These are phyloP conservation scores for Pachypanchax playfairii DNA, from an alignment of 2,113 vertebrate species.

Conservation along the genomic window DNA sequence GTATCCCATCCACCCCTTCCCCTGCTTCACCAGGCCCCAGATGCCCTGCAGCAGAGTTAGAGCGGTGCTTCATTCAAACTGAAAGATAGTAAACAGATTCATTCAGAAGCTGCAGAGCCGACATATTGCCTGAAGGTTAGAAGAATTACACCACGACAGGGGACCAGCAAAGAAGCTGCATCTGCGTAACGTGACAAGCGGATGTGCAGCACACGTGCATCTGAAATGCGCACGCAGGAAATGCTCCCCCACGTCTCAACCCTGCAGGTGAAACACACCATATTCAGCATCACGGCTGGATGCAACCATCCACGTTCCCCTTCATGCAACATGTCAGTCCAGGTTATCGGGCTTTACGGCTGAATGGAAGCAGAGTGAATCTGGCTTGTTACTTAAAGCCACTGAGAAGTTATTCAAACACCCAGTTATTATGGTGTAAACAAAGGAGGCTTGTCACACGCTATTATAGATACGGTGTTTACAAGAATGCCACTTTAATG, in stretches of 20 bases:
- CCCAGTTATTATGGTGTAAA: conserved; percentile 77
- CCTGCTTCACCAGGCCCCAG: conserved; percentile 77
- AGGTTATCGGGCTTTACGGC: conserved; percentile 62
- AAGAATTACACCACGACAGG: conserved; percentile 63
- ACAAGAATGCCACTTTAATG: conserved; percentile 74
- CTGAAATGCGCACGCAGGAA: conserved; percentile 28
- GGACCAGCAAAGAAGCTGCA: conserved; percentile 39
- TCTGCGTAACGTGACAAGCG: conserved; percentile 48
- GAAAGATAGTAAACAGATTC: conserved; percentile 94
- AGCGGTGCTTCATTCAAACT: conserved; percentile 90
- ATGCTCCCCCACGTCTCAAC: conserved; percentile 25
- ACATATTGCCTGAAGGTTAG: conserved; percentile 72
- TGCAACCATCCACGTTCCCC: conserved; percentile 58
- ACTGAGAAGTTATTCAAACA: conserved; percentile 79
- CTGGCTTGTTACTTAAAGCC: conserved; percentile 73
- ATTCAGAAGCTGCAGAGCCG: conserved; percentile 85
- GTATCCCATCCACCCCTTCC: conserved; percentile 74
- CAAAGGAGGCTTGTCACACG: conserved; percentile 74
- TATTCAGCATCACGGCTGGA: conserved; percentile 38
- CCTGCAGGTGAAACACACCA: conserved; percentile 45
- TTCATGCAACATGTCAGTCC: conserved; percentile 66
- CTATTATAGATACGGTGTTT: conserved; percentile 74
- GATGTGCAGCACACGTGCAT: conserved; percentile 17
- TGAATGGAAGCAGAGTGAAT: conserved; percentile 77
- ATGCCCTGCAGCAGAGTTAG: conserved; percentile 89